Percentiles rank a stretch among this genome's conserved stretches.
These are phyloP conservation scores for Scrobipalpa atriplicella DNA, from an alignment of 2,888 invertebrate genomes.

Conservation along the genomic window DNA sequence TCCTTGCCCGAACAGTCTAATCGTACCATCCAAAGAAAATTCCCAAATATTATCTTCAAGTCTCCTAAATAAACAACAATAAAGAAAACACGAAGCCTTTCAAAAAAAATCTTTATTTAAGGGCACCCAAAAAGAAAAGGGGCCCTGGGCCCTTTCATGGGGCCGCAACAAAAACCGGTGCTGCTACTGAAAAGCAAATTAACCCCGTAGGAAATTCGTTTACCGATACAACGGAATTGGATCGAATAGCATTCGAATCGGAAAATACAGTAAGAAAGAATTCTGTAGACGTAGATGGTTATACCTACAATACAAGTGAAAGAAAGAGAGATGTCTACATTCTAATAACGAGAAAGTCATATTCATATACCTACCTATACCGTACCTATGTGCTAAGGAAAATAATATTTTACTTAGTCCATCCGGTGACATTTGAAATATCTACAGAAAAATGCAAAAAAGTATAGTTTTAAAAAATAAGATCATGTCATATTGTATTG, in stretches of 20 bases:
- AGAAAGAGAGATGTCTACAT: background rate
- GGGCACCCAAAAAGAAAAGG: conserved; percentile 39
- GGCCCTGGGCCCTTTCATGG: conserved; percentile 48
- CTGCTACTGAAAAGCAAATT: conserved; percentile 67
- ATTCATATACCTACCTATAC: too few relatives aligned
- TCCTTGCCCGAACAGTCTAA: background rate
- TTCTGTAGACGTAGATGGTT: conserved; percentile 45
- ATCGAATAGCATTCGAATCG: conserved; percentile 68
- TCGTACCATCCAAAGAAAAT: conserved; percentile 2
- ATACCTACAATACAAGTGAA: background rate
- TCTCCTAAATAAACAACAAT: conserved; percentile 26
- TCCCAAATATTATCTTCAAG: conserved; percentile 22
- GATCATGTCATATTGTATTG: too few relatives aligned
- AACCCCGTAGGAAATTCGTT: conserved; percentile 76
- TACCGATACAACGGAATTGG: conserved; percentile 73
- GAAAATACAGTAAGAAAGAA: conserved; percentile 68
- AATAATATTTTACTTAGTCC: too few relatives aligned
- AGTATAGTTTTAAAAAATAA: too few relatives aligned
- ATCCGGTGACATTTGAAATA: too few relatives aligned
- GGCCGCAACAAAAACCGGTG: conserved; percentile 53
- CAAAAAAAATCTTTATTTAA: conserved; percentile 38
- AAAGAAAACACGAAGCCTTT: conserved; percentile 25
- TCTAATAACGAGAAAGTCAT: background rate
- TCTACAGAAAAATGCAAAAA: too few relatives aligned
- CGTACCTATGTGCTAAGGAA: too few relatives aligned